Percentiles rank a stretch among this genome's conserved stretches.
Evolutionary conservation across 1,140 invertebrate genomes (phyloP).

Genomic region (Adoxophyes honmai): DNA sequence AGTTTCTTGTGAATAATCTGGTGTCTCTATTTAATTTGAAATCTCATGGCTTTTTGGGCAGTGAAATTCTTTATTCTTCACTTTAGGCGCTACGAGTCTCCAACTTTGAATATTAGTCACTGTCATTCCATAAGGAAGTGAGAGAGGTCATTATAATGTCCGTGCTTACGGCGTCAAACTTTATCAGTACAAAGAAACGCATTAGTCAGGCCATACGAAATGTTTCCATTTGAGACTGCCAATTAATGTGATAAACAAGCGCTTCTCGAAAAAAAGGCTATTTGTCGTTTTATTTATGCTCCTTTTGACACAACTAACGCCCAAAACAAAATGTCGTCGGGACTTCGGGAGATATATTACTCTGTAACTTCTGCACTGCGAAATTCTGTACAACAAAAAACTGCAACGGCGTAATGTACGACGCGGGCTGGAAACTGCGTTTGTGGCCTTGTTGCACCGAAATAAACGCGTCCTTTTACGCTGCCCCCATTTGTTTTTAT

Average conservation of each 20-base stretch:
- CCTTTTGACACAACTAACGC: background rate
- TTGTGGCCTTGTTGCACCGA: slow-evolving; percentile 13
- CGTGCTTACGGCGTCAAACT: background rate
- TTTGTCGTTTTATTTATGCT: background rate
- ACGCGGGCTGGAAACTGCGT: background rate
- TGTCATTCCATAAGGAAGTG: background rate
- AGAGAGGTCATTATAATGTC: slow-evolving; percentile 4
- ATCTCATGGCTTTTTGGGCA: background rate
- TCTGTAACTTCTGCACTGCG: slow-evolving; percentile 9
- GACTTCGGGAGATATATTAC: background rate
- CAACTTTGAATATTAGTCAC: slow-evolving; percentile 10
- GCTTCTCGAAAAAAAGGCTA: background rate
- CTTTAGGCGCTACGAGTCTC: background rate
- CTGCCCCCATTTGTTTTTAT: slow-evolving; percentile 9
- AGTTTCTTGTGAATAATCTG: too few relatives aligned
- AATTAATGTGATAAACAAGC: background rate
- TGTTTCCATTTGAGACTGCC: background rate
- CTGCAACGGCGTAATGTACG: background rate
- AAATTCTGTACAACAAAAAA: slow-evolving; percentile 10
- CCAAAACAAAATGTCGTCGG: background rate
- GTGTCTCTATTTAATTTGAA: too few relatives aligned
- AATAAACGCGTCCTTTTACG: slow-evolving; percentile 16
- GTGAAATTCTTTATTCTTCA: slow-evolving; percentile 1
- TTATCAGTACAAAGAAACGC: background rate
- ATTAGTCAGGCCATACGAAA: background rate